These are phyloP conservation scores for Euplagia quadripunctaria DNA, from an alignment of 2,888 invertebrate genomes.

Conservation along the genomic window DNA sequence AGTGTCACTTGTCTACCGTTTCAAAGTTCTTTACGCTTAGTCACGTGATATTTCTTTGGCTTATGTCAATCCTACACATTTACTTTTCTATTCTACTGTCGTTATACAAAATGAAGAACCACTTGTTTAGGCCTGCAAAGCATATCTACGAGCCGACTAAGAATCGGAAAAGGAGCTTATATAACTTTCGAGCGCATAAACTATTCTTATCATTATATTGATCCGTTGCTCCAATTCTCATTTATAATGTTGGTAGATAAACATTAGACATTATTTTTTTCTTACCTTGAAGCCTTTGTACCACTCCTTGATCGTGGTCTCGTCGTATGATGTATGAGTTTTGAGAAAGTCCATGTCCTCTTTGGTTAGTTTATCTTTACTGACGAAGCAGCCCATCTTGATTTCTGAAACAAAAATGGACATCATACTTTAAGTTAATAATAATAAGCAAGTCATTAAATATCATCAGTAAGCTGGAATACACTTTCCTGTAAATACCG, in stretches of 20 bases:
- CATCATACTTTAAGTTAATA: not conserved
- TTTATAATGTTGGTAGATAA: not conserved
- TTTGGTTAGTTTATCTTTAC: slow-evolving; percentile 98
- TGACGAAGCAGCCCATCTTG: slow-evolving; percentile 97
- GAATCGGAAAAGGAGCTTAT: too few relatives aligned
- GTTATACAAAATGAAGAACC: too few relatives aligned
- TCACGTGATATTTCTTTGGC: too few relatives aligned
- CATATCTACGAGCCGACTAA: too few relatives aligned
- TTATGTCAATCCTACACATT: too few relatives aligned
- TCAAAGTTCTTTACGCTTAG: too few relatives aligned
- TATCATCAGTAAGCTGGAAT: too few relatives aligned
- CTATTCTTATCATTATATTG: not conserved
- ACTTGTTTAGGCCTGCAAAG: not conserved
- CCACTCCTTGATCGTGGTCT: slow-evolving; percentile 99
- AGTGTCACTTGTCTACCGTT: too few relatives aligned
- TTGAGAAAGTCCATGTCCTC: slow-evolving; percentile 99
- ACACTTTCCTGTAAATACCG: too few relatives aligned
- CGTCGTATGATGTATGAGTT: slow-evolving; percentile 98
- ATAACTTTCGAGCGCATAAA: too few relatives aligned
- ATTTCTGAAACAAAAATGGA: slow-evolving; percentile 70
- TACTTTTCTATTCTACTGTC: too few relatives aligned
- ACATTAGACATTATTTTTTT: not conserved
- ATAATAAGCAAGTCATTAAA: not conserved
- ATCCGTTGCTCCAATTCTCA: slow-evolving; percentile 7
- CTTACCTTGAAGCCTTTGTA: slow-evolving; percentile 99